Conservation (phyloP, 2,113 vertebrate genomes). For the Trichechus manatus region DNA sequence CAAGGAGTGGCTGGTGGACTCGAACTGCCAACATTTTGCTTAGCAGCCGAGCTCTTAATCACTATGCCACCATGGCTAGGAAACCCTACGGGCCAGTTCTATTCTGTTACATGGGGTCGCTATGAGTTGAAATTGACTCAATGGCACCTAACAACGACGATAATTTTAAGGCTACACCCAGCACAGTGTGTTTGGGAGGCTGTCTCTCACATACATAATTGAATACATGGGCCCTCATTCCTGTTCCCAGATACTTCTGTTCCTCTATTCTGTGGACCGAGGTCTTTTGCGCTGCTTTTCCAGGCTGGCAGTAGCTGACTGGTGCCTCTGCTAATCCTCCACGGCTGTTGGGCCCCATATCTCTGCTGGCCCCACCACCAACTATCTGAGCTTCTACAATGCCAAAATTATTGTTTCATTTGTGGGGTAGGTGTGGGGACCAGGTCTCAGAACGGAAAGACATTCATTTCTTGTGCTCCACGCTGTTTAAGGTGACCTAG, state of each 20-base stretch:
- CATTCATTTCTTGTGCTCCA: not conserved
- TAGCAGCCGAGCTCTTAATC: too few relatives aligned
- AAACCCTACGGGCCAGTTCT: not conserved
- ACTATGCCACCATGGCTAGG: not conserved
- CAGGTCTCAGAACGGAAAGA: not conserved
- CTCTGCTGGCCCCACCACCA: not conserved
- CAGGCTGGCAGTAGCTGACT: too few relatives aligned
- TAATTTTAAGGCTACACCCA: not conserved
- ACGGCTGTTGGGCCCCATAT: not conserved
- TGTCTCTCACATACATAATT: rapidly evolving
- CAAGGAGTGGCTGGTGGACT: too few relatives aligned
- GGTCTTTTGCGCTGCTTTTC: not conserved
- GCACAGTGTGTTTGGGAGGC: not conserved
- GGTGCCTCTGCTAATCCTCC: not conserved
- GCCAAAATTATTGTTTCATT: too few relatives aligned
- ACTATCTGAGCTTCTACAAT: not conserved
- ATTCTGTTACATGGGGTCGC: not conserved
- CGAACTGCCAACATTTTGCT: too few relatives aligned
- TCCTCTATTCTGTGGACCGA: not conserved
- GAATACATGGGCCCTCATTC: not conserved
- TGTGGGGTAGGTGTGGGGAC: rapidly evolving
- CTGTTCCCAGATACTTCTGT: not conserved
- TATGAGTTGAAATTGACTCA: not conserved
- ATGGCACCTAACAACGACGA: not conserved
- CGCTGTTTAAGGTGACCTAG: not conserved